Evolutionary conservation across 2,888 invertebrate species (phyloP), one percentile per base, ranked within the genome.

Genomic region (Spatulosminthurus flaviceps): DNA sequence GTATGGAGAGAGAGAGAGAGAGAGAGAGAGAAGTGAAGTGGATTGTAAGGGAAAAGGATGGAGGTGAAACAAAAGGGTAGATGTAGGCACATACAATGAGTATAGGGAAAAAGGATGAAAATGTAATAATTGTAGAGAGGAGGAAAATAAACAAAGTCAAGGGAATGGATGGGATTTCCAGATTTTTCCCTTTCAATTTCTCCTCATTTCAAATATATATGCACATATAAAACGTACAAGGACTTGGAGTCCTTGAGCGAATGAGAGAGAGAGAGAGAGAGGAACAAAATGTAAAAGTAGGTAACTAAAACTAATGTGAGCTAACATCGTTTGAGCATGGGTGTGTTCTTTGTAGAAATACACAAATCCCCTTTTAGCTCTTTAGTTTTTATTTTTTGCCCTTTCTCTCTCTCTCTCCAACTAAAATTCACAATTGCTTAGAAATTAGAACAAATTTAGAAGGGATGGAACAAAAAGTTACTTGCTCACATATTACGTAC

Each of bases 261-360:
- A 34, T 34, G 9, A 24, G 64, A 64, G 64, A 64, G 64, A 9
- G 22, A 22, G 64, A 22, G 64, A 64, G 64, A 64, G 64, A 64
- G 64, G n/a, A n/a, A n/a, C 22, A n/a, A 61, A 61, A 13, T 61
- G 24, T 64, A 64, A 64, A 64, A 64, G 64, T 64, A 64, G 64
- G 64, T 64, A 64, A 64, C 64, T 64, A 64, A 64, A 64, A 64
- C 64, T 64, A 64, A 64, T 64, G 64, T 64, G 64, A 64, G n/a
- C 24, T 51, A 64, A 64, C 64, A 64, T 64, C 2, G 64, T 64
- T 51, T 4, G n/a, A 64, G n/a, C 24, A 24, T 9, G 4, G 34
- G 34, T 4, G 34, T 64, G 64, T 64, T 64, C 64, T 16, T 11
- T 51, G 9, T 11, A 11, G 9, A 4, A 51, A 51, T 51, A 51